Base-by-base conservation (phyloP, 2,797 vertebrate genomes). In the Danio kyathit region DNA sequence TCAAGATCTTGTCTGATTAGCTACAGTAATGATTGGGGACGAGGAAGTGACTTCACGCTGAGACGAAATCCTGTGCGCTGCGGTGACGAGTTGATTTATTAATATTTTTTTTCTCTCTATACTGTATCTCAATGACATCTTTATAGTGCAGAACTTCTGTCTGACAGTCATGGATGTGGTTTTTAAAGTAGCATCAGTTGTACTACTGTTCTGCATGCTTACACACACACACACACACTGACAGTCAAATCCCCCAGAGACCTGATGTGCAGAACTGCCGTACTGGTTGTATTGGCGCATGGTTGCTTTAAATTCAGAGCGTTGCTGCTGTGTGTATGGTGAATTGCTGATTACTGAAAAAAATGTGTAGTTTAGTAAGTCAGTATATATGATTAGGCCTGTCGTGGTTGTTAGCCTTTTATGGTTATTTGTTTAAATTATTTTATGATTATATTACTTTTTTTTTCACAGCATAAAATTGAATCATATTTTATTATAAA, bases 161-260 rank as follows among this genome's bases (percentile, higher is more conserved):
- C 56, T 64, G 54, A 69, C 82, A 61, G 46, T 17, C 66, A 60
- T 69, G 19, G 51, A 21, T 16, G 66, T 69, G 69, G 38, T 79
- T 72, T 76, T 48, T 59, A 69, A 76, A 70, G 49, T 70, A 38
- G 38, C 76, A 40, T 43, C 56, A 41, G 29, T 52, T 67, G n/a
- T 83, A 43, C 52, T 72, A 77, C 70, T 73, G n/a, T 65, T 60
- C 52, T 52, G 57, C 46, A 56, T 52, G 57, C 51, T 43, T 5
- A 74, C 11, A 21, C 29, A 13, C n/a, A 59, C 8, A n/a, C 29
- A 65, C 29, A 67, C 13, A 11, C 44, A 3, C 40, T 19, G 56
- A 79, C 69, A 72, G 76, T 12, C 46, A 65, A 71, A 72, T 73
- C 78, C 78, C 59, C 54, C 14, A 17, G 40, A 60, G 66, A 61